Evolutionary conservation across 2,888 invertebrate species (phyloP).

Genomic region (Plagodis dolabraria): DNA sequence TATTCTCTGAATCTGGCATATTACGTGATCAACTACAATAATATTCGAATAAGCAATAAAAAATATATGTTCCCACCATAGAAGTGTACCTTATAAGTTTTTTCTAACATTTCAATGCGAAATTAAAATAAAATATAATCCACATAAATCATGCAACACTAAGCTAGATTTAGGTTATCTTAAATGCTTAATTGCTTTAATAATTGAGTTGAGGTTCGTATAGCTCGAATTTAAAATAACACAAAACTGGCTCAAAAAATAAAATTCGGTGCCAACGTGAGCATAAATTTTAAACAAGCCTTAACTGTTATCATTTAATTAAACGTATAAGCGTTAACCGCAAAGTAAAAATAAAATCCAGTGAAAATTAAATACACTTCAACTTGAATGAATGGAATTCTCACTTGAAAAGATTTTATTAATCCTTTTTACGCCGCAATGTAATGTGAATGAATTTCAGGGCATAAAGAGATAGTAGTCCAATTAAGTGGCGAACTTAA

Average conservation of each 20-base stretch:
- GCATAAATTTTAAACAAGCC: constrained; percentile 18
- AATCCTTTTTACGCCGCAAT: constrained; percentile 37
- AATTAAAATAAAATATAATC: too few species aligned
- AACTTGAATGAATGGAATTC: constrained; percentile 26
- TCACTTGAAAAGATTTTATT: constrained; percentile 39
- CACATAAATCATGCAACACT: too few species aligned
- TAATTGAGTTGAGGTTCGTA: too few species aligned
- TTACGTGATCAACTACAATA: too few species aligned
- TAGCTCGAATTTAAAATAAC: neutral
- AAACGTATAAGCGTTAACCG: constrained; percentile 22
- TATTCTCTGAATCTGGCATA: too few species aligned
- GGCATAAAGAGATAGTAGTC: constrained; percentile 33
- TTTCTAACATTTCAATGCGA: too few species aligned
- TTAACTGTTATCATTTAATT: constrained; percentile 32
- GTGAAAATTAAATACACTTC: constrained; percentile 31
- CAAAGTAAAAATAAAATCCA: constrained; percentile 26
- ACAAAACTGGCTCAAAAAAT: constrained; percentile 12
- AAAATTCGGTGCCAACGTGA: neutral
- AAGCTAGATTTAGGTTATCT: too few species aligned
- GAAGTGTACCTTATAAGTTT: too few species aligned
- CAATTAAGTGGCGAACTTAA: constrained; percentile 41
- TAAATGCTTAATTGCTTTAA: too few species aligned
- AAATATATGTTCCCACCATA: too few species aligned
- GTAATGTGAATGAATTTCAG: constrained; percentile 40
- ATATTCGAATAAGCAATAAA: too few species aligned